These are phyloP conservation scores for Typhlichthys subterraneus DNA, from an alignment of 2,797 vertebrate genomes.

Conservation along the genomic window DNA sequence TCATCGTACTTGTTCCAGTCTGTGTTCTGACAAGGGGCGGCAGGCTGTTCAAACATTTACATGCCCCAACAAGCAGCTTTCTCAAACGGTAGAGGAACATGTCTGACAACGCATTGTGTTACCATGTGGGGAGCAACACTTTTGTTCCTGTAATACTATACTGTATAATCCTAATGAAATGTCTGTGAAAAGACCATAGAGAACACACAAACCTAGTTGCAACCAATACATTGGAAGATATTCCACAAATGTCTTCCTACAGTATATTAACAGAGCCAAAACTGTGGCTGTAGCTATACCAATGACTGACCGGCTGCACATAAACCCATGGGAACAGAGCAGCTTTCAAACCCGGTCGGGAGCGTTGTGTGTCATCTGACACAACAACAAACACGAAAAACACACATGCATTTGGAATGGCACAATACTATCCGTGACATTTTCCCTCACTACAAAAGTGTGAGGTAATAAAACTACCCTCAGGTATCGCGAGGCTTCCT, in stretches of 20 bases:
- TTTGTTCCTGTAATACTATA: no score
- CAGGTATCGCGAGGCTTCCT: background rate
- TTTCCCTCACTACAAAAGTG: slow-evolving; percentile 1
- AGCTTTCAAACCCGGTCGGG: background rate
- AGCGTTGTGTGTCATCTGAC: background rate
- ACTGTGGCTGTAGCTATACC: slow-evolving; percentile 27
- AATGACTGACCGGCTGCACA: slow-evolving; percentile 32
- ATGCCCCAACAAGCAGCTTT: background rate
- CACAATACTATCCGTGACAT: background rate
- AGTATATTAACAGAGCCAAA: slow-evolving; percentile 5
- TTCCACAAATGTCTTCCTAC: background rate
- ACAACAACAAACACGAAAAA: background rate
- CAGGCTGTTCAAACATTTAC: slow-evolving; percentile 10
- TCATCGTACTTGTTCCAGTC: slow-evolving; percentile 99
- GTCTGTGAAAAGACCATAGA: background rate
- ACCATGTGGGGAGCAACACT: no score
- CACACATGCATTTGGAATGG: background rate
- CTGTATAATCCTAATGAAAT: background rate
- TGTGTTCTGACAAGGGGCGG: slow-evolving; percentile 75
- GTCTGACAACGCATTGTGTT: no score
- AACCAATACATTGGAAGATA: background rate
- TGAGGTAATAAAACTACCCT: background rate
- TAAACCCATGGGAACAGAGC: slow-evolving; percentile 44
- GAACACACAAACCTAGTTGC: no score
- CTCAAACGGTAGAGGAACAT: background rate